Evolutionary conservation across 1,140 invertebrate genomes (phyloP), one percentile per base, ranked within the genome.

Genomic region (Anastatus disparis): DNA sequence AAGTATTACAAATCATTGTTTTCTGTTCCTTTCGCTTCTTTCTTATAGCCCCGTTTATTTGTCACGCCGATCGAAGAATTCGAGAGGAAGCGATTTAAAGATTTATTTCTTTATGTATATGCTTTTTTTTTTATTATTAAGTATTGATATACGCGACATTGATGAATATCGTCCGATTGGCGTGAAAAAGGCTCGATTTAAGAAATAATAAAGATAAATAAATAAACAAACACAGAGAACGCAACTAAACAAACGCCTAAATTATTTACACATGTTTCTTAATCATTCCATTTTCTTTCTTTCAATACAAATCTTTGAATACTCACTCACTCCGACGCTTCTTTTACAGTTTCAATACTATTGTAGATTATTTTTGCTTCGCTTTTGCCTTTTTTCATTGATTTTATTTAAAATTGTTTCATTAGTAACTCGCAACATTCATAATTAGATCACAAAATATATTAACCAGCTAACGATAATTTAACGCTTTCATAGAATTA

Each of bases 381-480:
- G 27, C 15, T n/a, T n/a, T n/a, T n/a, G n/a, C n/a, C n/a, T n/a
- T n/a, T n/a, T n/a, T n/a, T n/a, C n/a, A n/a, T n/a, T n/a, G n/a
- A n/a, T n/a, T n/a, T n/a, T n/a, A n/a, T n/a, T n/a, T n/a, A n/a
- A n/a, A n/a, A n/a, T n/a, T n/a, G n/a, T n/a, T n/a, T n/a, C n/a
- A n/a, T n/a, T n/a, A n/a, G n/a, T n/a, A n/a, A 29, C 7, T 53
- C 38, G 38, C 48, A 42, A 6, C 8, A 65, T 42, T 65, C 50
- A 56, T 40, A 44, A 55, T 56, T 46, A 66, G 40, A 27, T 66
- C 53, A 66, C 40, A 66, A 66, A 56, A 56, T 66, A 56, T 65
- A 55, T 55, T 65, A 24, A n/a, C 42, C 55, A 55, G 26, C 50
- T 65, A 65, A 65, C 55, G 3, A 55, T 66, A 56, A 66, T n/a